Evolutionary conservation across 2,888 invertebrate genomes (phyloP).

Genomic region (Phengaris alcon): DNA sequence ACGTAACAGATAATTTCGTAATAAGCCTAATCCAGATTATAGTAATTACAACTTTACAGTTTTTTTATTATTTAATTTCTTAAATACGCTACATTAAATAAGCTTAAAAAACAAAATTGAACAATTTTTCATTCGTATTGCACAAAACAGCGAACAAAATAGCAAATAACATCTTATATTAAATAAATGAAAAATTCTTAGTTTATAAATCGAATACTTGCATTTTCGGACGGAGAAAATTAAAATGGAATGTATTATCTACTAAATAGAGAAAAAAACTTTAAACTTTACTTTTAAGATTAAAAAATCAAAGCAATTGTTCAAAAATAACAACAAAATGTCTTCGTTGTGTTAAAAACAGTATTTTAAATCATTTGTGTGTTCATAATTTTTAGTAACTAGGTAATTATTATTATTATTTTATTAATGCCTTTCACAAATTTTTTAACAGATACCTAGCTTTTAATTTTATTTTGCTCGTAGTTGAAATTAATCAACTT

Average conservation of each 20-base stretch:
- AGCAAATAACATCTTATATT: conserved; percentile 55
- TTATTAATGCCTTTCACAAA: not conserved
- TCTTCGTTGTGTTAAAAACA: conserved; percentile 1
- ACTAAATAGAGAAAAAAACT: no score
- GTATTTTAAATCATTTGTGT: not conserved
- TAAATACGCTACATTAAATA: conserved; percentile 60
- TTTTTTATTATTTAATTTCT: conserved; percentile 54
- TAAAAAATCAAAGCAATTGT: not conserved
- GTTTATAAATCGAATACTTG: conserved; percentile 27
- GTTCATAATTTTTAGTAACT: not conserved
- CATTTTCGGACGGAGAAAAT: conserved; percentile 22
- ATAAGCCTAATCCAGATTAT: conserved; percentile 66
- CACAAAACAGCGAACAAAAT: conserved; percentile 66
- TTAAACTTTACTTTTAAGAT: no score
- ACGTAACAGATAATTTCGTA: conserved; percentile 68
- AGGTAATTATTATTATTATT: not conserved
- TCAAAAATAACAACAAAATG: not conserved
- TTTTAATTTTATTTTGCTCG: not conserved
- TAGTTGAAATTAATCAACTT: not conserved
- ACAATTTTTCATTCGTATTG: conserved; percentile 69
- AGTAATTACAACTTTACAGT: conserved; percentile 73
- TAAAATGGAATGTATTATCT: conserved; percentile 19
- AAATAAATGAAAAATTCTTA: conserved; percentile 49
- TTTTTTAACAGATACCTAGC: not conserved
- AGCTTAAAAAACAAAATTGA: conserved; percentile 62